These are phyloP conservation scores for Pomacea maculata DNA, from an alignment of 1,140 invertebrate genomes.

Conservation along the genomic window DNA sequence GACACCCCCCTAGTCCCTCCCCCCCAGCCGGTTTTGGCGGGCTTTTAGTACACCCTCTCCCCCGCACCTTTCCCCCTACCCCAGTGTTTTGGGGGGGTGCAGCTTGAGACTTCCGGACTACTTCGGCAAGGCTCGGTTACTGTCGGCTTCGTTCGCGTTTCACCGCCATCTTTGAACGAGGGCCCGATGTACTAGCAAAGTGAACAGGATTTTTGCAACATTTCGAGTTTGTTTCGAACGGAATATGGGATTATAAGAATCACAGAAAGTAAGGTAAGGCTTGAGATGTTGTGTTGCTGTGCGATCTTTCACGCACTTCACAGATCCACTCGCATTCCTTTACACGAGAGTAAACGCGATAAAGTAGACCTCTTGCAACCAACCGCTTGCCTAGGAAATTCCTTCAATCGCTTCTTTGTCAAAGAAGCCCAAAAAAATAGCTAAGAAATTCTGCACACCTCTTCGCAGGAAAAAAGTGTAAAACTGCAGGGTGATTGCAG, in stretches of 20 bases:
- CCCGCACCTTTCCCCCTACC: no score
- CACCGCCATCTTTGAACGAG: slow-evolving; percentile 35
- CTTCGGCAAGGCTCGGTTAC: slow-evolving; percentile 21
- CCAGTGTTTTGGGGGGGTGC: slow-evolving; percentile 5
- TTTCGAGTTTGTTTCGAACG: slow-evolving; percentile 32
- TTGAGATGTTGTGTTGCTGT: neutral
- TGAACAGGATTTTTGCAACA: slow-evolving; percentile 16
- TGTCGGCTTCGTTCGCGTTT: slow-evolving; percentile 29
- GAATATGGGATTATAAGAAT: slow-evolving; percentile 31
- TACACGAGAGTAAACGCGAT: slow-evolving; percentile 6
- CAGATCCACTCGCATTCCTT: slow-evolving; percentile 18
- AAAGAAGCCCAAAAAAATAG: slow-evolving; percentile 23
- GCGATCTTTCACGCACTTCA: slow-evolving; percentile 4
- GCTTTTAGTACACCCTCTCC: no score
- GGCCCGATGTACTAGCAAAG: slow-evolving; percentile 21
- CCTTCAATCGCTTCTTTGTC: slow-evolving; percentile 27
- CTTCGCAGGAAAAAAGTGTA: neutral
- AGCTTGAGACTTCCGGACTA: slow-evolving; percentile 23
- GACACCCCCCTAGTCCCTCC: no score
- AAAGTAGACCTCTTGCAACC: neutral
- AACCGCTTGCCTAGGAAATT: slow-evolving; percentile 18
- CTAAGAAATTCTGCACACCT: slow-evolving; percentile 12
- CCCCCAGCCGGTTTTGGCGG: no score
- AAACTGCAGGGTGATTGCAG: neutral
- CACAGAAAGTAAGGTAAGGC: slow-evolving; percentile 25